Conservation (phyloP, 2,888 invertebrate species). For the Pyralis farinalis region DNA sequence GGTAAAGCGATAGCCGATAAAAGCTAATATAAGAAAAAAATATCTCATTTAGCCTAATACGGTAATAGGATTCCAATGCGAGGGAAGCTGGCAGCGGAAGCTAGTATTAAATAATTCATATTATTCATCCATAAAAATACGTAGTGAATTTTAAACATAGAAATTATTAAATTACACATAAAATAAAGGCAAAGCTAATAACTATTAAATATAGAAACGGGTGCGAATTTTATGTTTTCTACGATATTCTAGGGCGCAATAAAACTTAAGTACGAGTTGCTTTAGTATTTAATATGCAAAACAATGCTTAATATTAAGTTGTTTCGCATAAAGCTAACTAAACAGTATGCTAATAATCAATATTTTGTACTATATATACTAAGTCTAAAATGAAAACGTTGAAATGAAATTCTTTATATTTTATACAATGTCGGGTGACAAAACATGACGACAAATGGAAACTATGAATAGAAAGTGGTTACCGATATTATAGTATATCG, state of each 20-base stretch:
- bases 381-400: too few relatives aligned
- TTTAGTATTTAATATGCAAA: conserved; percentile 17
- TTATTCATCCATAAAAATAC: conserved; percentile 4
- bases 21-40: too few relatives aligned
- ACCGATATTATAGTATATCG: too few relatives aligned
- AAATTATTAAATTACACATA: conserved; percentile 32
- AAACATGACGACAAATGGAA: too few relatives aligned
- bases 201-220: conserved; percentile 32
- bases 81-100: too few relatives aligned
- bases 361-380: too few relatives aligned
- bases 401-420: too few relatives aligned
- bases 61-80: too few relatives aligned
- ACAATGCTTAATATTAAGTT: not conserved
- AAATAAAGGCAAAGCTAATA: conserved; percentile 24
- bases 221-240: conserved; percentile 38
- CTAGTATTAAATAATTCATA: not conserved
- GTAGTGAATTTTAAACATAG: conserved; percentile 20
- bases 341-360: not conserved
- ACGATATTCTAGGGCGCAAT: conserved; percentile 33
- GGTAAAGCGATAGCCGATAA: too few relatives aligned
- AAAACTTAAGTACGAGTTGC: conserved; percentile 32
- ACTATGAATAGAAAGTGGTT: too few relatives aligned
- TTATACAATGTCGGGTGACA: too few relatives aligned
- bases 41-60: too few relatives aligned
- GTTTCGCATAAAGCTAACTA: not conserved